phyloP scores from a whole-genome alignment of 2,113 vertebrate genomes.

The Corythornis cristatus region DNA sequence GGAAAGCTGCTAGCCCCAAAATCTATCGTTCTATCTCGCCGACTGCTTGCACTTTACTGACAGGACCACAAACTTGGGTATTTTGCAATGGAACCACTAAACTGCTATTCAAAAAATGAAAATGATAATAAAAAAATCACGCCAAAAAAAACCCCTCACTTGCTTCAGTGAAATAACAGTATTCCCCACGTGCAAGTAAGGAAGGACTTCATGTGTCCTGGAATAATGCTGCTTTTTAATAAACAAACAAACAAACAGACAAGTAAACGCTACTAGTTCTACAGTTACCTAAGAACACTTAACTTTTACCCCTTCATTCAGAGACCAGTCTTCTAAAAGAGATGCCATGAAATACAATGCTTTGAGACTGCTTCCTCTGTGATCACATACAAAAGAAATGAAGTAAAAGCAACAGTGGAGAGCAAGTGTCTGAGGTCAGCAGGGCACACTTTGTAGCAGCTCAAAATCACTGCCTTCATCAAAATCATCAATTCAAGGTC shows the following conservation, averaged over 20 bases:
- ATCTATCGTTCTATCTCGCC: no score
- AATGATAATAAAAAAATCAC: neutral
- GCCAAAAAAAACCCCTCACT: neutral
- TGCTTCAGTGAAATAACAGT: neutral
- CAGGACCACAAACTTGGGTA: no score
- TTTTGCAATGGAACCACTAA: neutral
- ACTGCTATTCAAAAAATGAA: neutral
- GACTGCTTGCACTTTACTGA: no score
- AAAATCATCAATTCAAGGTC: neutral
- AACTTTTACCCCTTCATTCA: neutral
- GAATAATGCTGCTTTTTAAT: neutral
- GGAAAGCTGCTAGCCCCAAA: no score
- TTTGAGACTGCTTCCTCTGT: conserved; percentile 22
- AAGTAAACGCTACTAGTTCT: neutral
- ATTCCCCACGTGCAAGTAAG: neutral
- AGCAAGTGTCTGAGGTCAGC: neutral
- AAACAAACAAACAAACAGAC: no score
- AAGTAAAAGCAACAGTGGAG: neutral
- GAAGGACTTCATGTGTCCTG: neutral
- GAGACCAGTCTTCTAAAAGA: conserved; percentile 21
- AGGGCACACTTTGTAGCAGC: fast-evolving
- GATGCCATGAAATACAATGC: conserved; percentile 1
- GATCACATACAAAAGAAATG: neutral
- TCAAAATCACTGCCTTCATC: neutral
- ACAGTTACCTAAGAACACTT: neutral